phyloP scores from a whole-genome alignment of 2,888 invertebrate species.

The Erannis defoliaria region DNA sequence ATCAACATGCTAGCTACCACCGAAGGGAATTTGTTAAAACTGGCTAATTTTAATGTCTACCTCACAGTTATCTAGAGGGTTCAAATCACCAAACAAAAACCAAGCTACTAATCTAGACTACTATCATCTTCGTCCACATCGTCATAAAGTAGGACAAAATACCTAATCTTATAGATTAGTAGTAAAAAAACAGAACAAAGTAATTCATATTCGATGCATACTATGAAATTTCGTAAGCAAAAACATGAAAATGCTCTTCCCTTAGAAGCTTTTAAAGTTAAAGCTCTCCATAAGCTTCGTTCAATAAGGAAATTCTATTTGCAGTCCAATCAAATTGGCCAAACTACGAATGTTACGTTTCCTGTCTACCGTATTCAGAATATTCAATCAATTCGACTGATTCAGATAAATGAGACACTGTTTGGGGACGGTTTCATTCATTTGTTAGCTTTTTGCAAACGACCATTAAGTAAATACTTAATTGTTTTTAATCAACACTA shows the following conservation, averaged over 20 bases:
- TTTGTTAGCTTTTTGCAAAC: not conserved
- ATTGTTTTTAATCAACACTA: no score
- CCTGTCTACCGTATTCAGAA: not conserved
- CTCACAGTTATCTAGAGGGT: no score
- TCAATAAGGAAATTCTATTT: conserved; percentile 21
- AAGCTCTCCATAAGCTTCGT: conserved; percentile 7
- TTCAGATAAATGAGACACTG: not conserved
- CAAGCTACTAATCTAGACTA: no score
- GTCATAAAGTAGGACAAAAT: not conserved
- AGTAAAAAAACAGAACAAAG: not conserved
- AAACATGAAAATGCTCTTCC: conserved; percentile 2
- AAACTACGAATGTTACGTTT: conserved; percentile 11
- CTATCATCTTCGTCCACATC: no score
- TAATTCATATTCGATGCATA: not conserved
- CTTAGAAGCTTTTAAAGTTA: not conserved
- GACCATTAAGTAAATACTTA: not conserved
- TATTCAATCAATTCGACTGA: not conserved
- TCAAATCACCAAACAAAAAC: no score
- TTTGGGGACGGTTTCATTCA: not conserved
- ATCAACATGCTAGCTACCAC: no score
- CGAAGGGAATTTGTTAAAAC: no score
- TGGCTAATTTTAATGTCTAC: no score
- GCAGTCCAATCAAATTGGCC: conserved; percentile 20
- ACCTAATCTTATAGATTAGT: not conserved
- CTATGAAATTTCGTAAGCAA: not conserved